phyloP scores from a whole-genome alignment of 2,797 vertebrate genomes.

The Euphonia xanthogaster region DNA sequence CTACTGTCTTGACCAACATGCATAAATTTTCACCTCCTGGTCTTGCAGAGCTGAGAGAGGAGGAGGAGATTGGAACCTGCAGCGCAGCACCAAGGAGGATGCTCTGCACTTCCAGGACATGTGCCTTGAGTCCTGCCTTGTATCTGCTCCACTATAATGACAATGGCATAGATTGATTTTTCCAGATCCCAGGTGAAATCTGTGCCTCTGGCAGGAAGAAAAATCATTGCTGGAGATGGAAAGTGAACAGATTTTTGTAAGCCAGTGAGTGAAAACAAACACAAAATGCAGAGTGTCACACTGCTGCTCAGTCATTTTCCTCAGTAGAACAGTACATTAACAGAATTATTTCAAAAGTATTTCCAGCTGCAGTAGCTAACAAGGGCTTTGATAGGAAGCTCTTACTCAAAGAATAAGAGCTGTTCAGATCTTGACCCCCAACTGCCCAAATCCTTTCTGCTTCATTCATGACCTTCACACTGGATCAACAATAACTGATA shows the following conservation, averaged over 20 bases:
- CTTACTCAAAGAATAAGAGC: background rate
- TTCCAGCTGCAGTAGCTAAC: slow-evolving; percentile 11
- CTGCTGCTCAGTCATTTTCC: background rate
- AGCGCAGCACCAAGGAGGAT: background rate
- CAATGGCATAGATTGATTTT: background rate
- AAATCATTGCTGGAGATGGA: background rate
- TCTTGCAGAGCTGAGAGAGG: background rate
- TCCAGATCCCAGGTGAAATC: background rate
- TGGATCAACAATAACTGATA: slow-evolving; percentile 29
- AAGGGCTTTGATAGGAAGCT: background rate
- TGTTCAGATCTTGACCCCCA: background rate
- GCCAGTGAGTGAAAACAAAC: slow-evolving; percentile 2
- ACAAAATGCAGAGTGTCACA: background rate
- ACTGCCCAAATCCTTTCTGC: slow-evolving; percentile 23
- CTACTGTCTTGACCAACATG: background rate
- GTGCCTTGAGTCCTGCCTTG: background rate
- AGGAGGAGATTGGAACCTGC: background rate
- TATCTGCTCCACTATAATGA: background rate
- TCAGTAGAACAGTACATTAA: background rate
- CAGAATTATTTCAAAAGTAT: slow-evolving; percentile 9
- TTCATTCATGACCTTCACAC: slow-evolving; percentile 31
- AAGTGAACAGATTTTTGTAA: slow-evolving; percentile 2
- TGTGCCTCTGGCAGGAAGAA: background rate
- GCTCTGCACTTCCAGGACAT: background rate
- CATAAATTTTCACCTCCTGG: background rate